These are phyloP conservation scores for Probaryconus sp. DNA, from an alignment of 1,140 invertebrate species.

Conservation along the genomic window DNA sequence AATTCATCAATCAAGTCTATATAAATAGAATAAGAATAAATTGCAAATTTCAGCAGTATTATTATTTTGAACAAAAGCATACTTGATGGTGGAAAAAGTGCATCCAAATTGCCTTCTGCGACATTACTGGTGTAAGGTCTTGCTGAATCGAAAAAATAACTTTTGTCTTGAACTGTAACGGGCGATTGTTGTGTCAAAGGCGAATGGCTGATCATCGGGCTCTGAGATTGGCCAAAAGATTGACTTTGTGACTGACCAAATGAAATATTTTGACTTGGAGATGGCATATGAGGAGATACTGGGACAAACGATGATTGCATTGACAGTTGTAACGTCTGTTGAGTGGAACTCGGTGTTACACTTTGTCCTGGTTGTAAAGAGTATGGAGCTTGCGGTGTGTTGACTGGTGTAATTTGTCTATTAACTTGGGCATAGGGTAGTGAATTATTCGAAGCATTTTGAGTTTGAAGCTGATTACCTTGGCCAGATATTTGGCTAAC, in stretches of 20 bases:
- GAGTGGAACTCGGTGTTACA: slow-evolving; percentile 54
- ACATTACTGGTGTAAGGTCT: slow-evolving; percentile 60
- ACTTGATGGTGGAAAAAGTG: slow-evolving; percentile 77
- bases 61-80: slow-evolving; percentile 54
- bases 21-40: slow-evolving; percentile 14
- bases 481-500: slow-evolving; percentile 76
- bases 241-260: slow-evolving; percentile 66
- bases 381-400: slow-evolving; percentile 57
- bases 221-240: slow-evolving; percentile 70
- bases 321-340: slow-evolving; percentile 65
- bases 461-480: slow-evolving; percentile 67
- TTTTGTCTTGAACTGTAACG: slow-evolving; percentile 72
- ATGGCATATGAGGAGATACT: slow-evolving; percentile 69
- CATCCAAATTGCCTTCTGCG: slow-evolving; percentile 73
- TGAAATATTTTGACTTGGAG: slow-evolving; percentile 67
- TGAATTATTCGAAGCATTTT: slow-evolving; percentile 64
- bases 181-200: slow-evolving; percentile 73
- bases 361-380: slow-evolving; percentile 54
- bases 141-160: slow-evolving; percentile 72
- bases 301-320: slow-evolving; percentile 64
- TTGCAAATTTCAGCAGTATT: too few species aligned
- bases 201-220: slow-evolving; percentile 73
- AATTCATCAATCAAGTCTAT: slow-evolving; percentile 6
- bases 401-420: slow-evolving; percentile 66
- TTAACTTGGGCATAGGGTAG: slow-evolving; percentile 67